Conservation (phyloP, 2,888 invertebrate species). For the Ctenicera cuprea region DNA sequence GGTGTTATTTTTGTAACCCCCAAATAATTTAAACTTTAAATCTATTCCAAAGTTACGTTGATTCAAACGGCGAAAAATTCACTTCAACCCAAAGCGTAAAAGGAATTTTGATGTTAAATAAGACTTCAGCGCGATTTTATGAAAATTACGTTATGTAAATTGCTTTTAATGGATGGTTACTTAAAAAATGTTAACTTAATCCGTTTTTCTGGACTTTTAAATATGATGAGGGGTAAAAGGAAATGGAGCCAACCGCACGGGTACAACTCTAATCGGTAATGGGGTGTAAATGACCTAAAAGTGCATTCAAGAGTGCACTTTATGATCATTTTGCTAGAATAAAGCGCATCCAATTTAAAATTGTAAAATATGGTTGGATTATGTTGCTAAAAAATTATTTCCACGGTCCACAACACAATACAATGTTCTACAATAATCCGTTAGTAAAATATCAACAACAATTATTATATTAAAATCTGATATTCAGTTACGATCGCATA, state of each 20-base stretch:
- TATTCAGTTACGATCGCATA: no score
- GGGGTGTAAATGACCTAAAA: conserved; percentile 31
- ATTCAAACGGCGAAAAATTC: conserved; percentile 10
- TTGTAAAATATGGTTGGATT: neutral
- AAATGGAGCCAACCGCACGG: neutral
- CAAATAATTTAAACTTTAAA: neutral
- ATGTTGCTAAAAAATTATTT: no score
- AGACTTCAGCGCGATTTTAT: conserved; percentile 7
- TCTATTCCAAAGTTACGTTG: conserved; percentile 1
- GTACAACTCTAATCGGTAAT: conserved; percentile 5
- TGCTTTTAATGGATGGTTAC: conserved; percentile 29
- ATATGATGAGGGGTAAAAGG: conserved; percentile 11
- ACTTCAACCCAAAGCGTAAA: neutral
- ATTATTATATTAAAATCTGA: no score
- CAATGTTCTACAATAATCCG: no score
- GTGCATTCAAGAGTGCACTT: conserved; percentile 27
- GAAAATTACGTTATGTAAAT: conserved; percentile 24
- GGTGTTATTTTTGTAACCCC: neutral
- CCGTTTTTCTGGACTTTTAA: neutral
- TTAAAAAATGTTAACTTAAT: conserved; percentile 18
- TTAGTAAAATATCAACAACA: no score
- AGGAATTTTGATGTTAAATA: conserved; percentile 17
- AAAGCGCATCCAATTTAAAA: neutral
- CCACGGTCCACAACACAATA: no score
- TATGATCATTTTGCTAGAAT: neutral